phyloP scores from a whole-genome alignment of 1,140 invertebrate genomes.

The Trichonephila clavata region DNA sequence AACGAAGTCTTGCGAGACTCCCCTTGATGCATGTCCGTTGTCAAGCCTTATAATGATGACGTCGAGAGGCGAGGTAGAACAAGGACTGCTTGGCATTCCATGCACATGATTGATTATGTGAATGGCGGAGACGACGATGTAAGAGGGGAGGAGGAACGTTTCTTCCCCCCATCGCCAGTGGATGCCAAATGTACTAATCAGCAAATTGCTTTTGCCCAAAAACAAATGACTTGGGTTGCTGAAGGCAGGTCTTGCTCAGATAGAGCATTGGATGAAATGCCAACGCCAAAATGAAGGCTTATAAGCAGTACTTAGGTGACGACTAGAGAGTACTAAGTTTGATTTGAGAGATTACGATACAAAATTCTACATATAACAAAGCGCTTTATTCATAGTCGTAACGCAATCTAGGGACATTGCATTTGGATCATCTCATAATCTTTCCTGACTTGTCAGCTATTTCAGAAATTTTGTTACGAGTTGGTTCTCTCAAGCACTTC shows the following conservation, averaged over 20 bases:
- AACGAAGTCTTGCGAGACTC: not conserved
- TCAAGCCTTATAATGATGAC: conserved; percentile 65
- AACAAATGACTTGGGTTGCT: conserved; percentile 10
- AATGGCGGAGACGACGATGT: not conserved
- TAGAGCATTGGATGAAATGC: not conserved
- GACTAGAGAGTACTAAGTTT: no score
- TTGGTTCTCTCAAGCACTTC: no score
- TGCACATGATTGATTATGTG: conserved; percentile 60
- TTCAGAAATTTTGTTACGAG: no score
- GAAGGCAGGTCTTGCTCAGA: not conserved
- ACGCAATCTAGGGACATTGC: no score
- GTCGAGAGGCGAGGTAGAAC: conserved; percentile 30
- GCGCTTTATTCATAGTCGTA: no score
- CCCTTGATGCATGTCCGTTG: conserved; percentile 57
- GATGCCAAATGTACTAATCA: conserved; percentile 68
- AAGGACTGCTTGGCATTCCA: conserved; percentile 66
- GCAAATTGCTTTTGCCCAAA: conserved; percentile 56
- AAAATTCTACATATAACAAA: no score
- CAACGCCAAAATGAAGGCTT: no score
- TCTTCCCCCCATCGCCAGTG: not conserved
- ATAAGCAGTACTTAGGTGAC: no score
- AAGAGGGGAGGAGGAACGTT: not conserved
- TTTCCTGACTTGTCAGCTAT: no score
- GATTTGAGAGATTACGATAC: no score
- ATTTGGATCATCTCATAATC: no score